Evolutionary conservation across 2,113 vertebrate species (phyloP).

Genomic region (Tauraco erythrolophus): DNA sequence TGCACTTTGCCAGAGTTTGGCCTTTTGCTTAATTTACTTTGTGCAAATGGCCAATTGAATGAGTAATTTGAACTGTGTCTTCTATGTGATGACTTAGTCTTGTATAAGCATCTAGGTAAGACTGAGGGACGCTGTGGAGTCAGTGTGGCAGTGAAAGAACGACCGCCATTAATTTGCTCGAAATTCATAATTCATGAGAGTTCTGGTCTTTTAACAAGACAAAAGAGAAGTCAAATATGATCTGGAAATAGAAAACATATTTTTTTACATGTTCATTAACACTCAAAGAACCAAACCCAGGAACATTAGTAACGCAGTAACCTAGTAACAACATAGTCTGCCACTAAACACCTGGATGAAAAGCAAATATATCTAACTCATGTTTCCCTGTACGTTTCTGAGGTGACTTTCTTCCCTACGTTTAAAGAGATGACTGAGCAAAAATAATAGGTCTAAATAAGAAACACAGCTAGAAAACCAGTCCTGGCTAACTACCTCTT

Average conservation of each 20-base stretch:
- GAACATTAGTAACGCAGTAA: background rate
- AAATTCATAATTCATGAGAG: background rate
- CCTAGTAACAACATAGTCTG: background rate
- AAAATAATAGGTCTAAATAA: background rate
- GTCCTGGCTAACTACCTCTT: background rate
- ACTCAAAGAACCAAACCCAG: background rate
- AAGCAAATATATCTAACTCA: background rate
- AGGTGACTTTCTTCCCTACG: background rate
- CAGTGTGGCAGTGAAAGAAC: background rate
- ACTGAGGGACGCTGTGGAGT: background rate
- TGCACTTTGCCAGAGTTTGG: background rate
- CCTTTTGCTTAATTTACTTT: constrained; percentile 22
- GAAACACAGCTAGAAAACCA: background rate
- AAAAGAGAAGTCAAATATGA: background rate
- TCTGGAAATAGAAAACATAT: background rate
- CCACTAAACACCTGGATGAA: background rate
- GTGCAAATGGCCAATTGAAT: background rate
- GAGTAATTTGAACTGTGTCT: background rate
- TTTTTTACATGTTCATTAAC: background rate
- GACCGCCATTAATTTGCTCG: background rate
- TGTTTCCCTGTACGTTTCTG: background rate
- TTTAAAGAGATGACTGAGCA: background rate
- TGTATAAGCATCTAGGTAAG: background rate
- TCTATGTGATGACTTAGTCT: background rate
- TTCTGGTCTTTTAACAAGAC: background rate